A percentile compares a stretch with the other conserved stretches of the same genome.
These are phyloP conservation scores for Mesorhabditis sp. DNA, from an alignment of 2,888 invertebrate species.

Conservation along the genomic window DNA sequence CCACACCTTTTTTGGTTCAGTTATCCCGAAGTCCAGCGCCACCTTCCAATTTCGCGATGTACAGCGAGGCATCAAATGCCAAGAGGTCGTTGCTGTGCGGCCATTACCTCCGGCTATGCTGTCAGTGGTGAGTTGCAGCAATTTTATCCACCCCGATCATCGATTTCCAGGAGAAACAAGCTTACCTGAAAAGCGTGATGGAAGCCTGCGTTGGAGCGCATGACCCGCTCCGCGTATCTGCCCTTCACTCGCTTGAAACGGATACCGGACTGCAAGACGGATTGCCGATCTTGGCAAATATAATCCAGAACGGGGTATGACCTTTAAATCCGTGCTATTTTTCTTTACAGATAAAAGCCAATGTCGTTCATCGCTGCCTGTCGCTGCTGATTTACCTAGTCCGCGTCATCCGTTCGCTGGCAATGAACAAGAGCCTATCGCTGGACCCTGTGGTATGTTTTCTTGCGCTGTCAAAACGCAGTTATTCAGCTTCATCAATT, in stretches of 20 bases:
- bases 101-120: background rate
- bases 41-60: background rate
- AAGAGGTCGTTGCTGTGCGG: background rate
- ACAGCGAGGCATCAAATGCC: background rate
- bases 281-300: slow-evolving; percentile 8
- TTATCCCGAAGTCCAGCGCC: background rate
- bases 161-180: slow-evolving; percentile 31
- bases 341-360: slow-evolving; percentile 19
- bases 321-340: slow-evolving; percentile 8
- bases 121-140: background rate
- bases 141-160: background rate
- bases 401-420: slow-evolving; percentile 26
- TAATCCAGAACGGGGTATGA: slow-evolving; percentile 14
- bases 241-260: slow-evolving; percentile 29
- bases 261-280: slow-evolving; percentile 35
- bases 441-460: slow-evolving; percentile 27
- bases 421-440: slow-evolving; percentile 25
- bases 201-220: slow-evolving; percentile 35
- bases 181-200: slow-evolving; percentile 35
- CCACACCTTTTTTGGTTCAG: background rate
- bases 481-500: slow-evolving; percentile 35
- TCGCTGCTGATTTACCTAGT: slow-evolving; percentile 36
- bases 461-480: background rate
- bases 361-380: slow-evolving; percentile 29
- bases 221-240: slow-evolving; percentile 26